phyloP scores from a whole-genome alignment of 2,113 vertebrate genomes.

The Chaetops frenatus region DNA sequence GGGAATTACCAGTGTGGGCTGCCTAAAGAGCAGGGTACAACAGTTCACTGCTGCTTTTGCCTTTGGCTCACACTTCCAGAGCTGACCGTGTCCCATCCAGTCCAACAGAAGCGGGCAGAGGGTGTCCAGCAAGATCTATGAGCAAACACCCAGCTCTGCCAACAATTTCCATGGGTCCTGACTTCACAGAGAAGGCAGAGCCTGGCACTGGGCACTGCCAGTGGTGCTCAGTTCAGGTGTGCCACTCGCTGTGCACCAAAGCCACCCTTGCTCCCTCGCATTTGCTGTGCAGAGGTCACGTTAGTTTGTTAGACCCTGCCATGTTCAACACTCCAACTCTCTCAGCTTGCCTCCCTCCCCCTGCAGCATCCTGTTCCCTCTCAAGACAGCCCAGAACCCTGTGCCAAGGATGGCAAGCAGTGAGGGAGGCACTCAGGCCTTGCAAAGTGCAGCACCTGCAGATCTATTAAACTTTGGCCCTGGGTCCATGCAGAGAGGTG shows the following conservation, averaged over 20 bases:
- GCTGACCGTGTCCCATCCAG: not conserved
- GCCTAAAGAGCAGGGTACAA: not conserved
- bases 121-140: not conserved
- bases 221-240: rapidly evolving
- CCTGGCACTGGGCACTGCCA: not conserved
- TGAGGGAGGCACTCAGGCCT: not conserved
- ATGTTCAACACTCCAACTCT: not conserved
- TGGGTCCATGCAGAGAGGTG: not conserved
- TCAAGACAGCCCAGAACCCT: not conserved
- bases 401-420: rapidly evolving
- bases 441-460: not conserved
- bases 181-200: not conserved
- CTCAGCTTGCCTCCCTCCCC: not conserved
- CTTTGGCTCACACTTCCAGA: not conserved
- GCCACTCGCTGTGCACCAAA: rapidly evolving
- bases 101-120: not conserved
- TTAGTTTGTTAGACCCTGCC: not conserved
- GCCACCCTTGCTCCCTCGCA: not conserved
- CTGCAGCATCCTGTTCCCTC: not conserved
- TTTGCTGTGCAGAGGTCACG: not conserved
- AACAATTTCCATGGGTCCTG: not conserved
- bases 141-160: not conserved
- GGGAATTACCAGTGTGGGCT: not conserved
- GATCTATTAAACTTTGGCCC: not conserved
- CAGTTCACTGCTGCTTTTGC: not conserved